A percentile compares a stretch with the other conserved stretches of the same genome.
phyloP scores from a whole-genome alignment of 2,113 vertebrate genomes.

The Plotosus lineatus region DNA sequence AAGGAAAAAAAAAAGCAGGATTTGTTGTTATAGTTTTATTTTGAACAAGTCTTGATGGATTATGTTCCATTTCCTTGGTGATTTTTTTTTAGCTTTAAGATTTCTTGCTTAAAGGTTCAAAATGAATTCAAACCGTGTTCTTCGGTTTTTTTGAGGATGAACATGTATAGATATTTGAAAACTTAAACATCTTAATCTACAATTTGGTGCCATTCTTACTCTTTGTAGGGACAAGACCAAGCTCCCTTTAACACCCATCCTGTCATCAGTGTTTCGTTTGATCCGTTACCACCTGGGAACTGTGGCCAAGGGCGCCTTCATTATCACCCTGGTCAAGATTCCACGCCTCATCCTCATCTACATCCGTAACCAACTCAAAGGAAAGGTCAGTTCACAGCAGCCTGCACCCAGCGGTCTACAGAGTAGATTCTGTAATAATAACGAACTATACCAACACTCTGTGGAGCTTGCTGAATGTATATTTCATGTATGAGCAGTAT shows the following conservation, averaged over 20 bases:
- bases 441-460: background rate
- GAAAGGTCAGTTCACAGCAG: slow-evolving; percentile 77
- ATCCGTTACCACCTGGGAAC: slow-evolving; percentile 94
- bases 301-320: slow-evolving; percentile 96
- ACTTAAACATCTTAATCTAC: background rate
- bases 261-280: slow-evolving; percentile 90
- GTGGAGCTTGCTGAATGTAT: background rate
- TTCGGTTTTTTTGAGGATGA: too few species aligned
- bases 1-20: too few species aligned
- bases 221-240: slow-evolving; percentile 86
- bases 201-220: background rate
- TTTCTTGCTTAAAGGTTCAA: background rate
- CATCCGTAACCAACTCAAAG: slow-evolving; percentile 94
- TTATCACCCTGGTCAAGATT: slow-evolving; percentile 96
- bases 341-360: slow-evolving; percentile 96
- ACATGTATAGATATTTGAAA: background rate
- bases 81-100: too few species aligned
- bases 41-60: too few species aligned
- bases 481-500: background rate
- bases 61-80: background rate
- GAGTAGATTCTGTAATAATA: background rate
- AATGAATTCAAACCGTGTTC: background rate
- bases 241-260: slow-evolving; percentile 89
- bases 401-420: background rate
- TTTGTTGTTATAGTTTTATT: too few species aligned